Conservation (phyloP, 2,888 invertebrate genomes). For the Lasius fuliginosus region DNA sequence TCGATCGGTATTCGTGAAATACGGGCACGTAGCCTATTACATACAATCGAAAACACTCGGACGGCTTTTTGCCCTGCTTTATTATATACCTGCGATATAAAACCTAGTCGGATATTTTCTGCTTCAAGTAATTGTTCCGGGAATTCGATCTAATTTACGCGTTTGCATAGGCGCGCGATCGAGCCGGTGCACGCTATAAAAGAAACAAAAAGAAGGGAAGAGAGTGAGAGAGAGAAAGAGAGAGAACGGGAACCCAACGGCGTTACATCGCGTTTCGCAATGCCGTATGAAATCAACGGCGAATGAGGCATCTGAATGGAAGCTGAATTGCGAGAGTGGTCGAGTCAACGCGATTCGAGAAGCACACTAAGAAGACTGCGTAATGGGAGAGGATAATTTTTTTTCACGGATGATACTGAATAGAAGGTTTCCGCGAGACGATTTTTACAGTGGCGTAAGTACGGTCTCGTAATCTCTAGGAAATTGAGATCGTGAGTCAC, state of each 20-base stretch:
- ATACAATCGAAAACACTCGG: not conserved
- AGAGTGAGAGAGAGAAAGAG: slow-evolving; percentile 8
- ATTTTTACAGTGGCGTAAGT: slow-evolving; percentile 61
- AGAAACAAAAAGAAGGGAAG: not conserved
- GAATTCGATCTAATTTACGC: slow-evolving; percentile 70
- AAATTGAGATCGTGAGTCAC: slow-evolving; percentile 76
- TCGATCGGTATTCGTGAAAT: not conserved
- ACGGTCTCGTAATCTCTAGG: slow-evolving; percentile 66
- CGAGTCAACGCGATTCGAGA: slow-evolving; percentile 57
- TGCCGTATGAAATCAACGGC: slow-evolving; percentile 59
- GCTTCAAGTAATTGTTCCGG: slow-evolving; percentile 63
- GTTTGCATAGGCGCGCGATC: slow-evolving; percentile 71
- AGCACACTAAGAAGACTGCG: slow-evolving; percentile 50
- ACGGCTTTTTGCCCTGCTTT: not conserved
- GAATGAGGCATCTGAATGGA: slow-evolving; percentile 61
- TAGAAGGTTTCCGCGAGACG: slow-evolving; percentile 64
- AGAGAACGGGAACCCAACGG: slow-evolving; percentile 48
- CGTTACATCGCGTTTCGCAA: slow-evolving; percentile 73
- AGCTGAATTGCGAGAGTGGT: slow-evolving; percentile 59
- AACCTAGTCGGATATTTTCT: slow-evolving; percentile 60
- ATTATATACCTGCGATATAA: slow-evolving; percentile 16
- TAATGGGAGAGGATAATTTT: slow-evolving; percentile 61
- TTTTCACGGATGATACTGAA: slow-evolving; percentile 64
- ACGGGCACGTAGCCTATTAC: not conserved
- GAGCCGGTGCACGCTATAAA: slow-evolving; percentile 29